Evolutionary conservation across 2,797 vertebrate genomes (phyloP).

Genomic region (Taeniopygia guttata): DNA sequence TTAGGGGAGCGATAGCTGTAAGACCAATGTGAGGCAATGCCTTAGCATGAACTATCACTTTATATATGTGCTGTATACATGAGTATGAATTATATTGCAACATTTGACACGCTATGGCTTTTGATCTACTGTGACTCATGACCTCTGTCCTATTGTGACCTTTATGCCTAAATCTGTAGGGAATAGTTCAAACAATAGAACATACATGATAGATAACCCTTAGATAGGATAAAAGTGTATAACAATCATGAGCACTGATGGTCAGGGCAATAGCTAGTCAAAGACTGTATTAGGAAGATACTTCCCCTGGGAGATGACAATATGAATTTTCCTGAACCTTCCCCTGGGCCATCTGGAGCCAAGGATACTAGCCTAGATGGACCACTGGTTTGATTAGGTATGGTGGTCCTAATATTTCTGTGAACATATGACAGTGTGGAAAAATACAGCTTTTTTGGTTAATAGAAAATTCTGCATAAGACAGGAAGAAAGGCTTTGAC

Average conservation of each 20-base stretch:
- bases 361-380: not conserved
- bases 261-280: not conserved
- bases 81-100: conserved; percentile 49
- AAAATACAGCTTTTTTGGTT: not conserved
- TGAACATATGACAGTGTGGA: not conserved
- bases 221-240: conserved; percentile 1
- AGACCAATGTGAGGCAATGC: conserved; percentile 52
- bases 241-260: not conserved
- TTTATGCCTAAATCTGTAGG: conserved; percentile 33
- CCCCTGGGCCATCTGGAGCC: not conserved
- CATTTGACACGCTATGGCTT: conserved; percentile 25
- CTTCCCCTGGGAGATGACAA: not conserved
- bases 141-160: conserved; percentile 47
- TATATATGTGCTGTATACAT: conserved; percentile 27
- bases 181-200: conserved; percentile 48
- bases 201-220: conserved; percentile 17
- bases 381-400: conserved; percentile 2
- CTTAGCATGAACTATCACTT: conserved; percentile 51
- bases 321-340: conserved; percentile 3
- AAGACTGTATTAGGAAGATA: not conserved
- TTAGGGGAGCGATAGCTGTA: conserved; percentile 64
- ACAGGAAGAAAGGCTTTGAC: not conserved
- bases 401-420: conserved; percentile 16
- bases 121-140: conserved; percentile 53
- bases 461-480: not conserved